Evolutionary conservation across 2,113 vertebrate genomes (phyloP).

Genomic region (Murina feae): DNA sequence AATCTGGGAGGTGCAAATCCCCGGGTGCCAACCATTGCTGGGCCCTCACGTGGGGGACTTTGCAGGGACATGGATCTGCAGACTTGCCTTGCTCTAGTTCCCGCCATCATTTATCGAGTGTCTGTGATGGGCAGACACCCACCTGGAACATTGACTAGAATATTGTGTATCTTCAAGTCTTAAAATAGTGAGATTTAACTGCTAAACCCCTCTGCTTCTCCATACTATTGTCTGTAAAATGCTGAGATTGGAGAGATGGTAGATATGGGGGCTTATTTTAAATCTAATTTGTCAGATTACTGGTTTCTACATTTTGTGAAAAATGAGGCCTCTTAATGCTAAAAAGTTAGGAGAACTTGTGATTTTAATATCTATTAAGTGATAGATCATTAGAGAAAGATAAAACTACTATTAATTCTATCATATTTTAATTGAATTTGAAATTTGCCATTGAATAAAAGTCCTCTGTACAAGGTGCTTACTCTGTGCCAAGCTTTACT

Average conservation of each 20-base stretch:
- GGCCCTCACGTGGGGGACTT: accelerated
- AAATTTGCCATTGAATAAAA: neutral
- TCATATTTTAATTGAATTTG: neutral
- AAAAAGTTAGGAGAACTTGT: neutral
- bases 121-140: neutral
- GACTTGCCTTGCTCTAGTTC: too few relatives aligned
- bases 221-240: neutral
- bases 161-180: neutral
- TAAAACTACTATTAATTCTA: neutral
- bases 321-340: neutral
- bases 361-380: neutral
- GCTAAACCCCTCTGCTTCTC: neutral
- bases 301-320: neutral
- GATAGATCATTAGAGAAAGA: neutral
- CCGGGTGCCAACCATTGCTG: neutral
- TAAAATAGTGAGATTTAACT: neutral
- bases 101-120: neutral
- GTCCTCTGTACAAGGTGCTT: neutral
- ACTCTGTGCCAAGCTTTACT: neutral
- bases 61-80: neutral
- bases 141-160: accelerated
- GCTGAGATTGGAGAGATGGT: neutral
- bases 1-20: neutral
- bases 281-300: neutral
- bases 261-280: neutral